A percentile compares a stretch with the other conserved stretches of the same genome.
Conservation (phyloP, 2,113 vertebrate genomes). For the Tachuris rubrigastra region DNA sequence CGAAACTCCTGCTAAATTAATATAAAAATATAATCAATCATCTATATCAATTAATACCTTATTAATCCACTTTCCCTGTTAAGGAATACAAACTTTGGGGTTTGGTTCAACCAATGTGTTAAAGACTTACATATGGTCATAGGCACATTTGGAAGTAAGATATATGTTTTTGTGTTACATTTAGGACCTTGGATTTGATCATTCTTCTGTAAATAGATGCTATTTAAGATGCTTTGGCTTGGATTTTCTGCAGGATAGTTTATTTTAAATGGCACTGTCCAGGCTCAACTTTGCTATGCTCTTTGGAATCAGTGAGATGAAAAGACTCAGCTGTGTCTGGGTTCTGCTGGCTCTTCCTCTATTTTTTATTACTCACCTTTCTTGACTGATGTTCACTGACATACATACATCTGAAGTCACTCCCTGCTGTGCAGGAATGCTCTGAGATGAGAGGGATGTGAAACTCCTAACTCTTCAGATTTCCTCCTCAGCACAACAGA, state of each 20-base stretch:
- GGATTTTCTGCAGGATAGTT: neutral
- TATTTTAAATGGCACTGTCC: neutral
- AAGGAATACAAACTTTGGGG: neutral
- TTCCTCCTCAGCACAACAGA: neutral
- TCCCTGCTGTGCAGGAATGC: neutral
- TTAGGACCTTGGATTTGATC: neutral
- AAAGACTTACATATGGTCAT: neutral
- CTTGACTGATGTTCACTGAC: constrained; percentile 3
- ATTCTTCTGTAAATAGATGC: neutral
- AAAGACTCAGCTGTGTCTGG: constrained; percentile 1
- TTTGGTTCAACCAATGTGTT: neutral
- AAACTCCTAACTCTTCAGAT: neutral
- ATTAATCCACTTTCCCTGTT: neutral
- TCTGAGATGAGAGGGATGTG: neutral
- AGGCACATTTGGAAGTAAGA: neutral
- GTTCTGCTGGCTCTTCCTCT: neutral
- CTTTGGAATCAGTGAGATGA: constrained; percentile 28
- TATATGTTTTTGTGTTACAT: neutral
- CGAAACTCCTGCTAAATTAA: neutral
- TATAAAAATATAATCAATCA: neutral
- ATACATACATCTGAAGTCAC: neutral
- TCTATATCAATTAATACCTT: neutral
- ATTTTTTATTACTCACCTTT: neutral
- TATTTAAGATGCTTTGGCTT: neutral
- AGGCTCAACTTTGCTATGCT: neutral